phyloP scores from a whole-genome alignment of 2,797 vertebrate species.

The Falco naumanni region DNA sequence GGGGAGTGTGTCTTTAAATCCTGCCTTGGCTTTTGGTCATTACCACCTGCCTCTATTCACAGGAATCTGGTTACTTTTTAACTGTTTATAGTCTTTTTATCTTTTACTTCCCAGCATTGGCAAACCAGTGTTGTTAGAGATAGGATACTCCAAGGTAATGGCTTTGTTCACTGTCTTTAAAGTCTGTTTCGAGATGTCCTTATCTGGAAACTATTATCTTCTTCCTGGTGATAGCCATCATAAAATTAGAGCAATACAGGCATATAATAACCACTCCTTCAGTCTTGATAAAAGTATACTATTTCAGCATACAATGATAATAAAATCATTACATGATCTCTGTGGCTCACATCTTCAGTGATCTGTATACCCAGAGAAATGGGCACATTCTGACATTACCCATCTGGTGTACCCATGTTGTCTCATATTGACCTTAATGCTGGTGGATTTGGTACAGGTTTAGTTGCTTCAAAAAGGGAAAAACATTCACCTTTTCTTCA shows the following conservation, averaged over 20 bases:
- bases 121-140: slow-evolving; percentile 47
- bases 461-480: not conserved
- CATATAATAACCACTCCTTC: slow-evolving; percentile 14
- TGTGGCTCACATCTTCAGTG: not conserved
- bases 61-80: slow-evolving; percentile 61
- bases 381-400: not conserved
- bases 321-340: not conserved
- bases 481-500: not conserved
- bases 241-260: slow-evolving; percentile 38
- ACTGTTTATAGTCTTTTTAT: slow-evolving; percentile 60
- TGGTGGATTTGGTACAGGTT: accelerated
- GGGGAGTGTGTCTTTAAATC: slow-evolving; percentile 45
- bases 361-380: not conserved
- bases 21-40: slow-evolving; percentile 52
- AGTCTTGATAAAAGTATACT: not conserved
- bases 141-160: slow-evolving; percentile 46
- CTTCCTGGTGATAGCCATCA: slow-evolving; percentile 36
- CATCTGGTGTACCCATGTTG: not conserved
- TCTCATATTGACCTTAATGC: not conserved
- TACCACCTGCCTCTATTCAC: slow-evolving; percentile 51
- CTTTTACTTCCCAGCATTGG: slow-evolving; percentile 54
- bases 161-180: slow-evolving; percentile 56
- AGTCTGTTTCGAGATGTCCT: slow-evolving; percentile 19
- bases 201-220: slow-evolving; percentile 46
- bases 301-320: not conserved